A percentile compares a stretch with the other conserved stretches of the same genome.
These are phyloP conservation scores for Arvicola amphibius DNA, from an alignment of 2,797 vertebrate genomes.

Conservation along the genomic window DNA sequence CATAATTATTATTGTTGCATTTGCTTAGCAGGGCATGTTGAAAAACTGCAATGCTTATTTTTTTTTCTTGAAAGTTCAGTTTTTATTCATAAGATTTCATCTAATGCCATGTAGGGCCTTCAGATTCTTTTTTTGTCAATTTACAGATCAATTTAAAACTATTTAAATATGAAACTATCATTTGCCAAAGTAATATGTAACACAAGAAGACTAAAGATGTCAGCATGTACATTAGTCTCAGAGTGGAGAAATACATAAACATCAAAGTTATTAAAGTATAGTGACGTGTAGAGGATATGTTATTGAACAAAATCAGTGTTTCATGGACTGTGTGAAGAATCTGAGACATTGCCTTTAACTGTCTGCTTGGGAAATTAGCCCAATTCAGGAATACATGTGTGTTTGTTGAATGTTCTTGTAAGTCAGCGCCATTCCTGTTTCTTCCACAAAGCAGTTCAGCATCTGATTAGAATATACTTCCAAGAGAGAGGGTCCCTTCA, in stretches of 20 bases:
- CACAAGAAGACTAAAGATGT: constrained; percentile 17
- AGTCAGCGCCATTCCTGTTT: neutral
- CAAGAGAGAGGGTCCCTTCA: neutral
- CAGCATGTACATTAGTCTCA: neutral
- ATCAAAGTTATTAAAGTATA: constrained; percentile 20
- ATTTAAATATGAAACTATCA: constrained; percentile 44
- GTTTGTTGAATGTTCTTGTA: constrained; percentile 4
- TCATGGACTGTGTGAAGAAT: neutral
- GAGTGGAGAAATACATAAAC: constrained; percentile 24
- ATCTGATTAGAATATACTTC: neutral
- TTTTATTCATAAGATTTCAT: constrained; percentile 56
- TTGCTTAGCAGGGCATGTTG: constrained; percentile 20
- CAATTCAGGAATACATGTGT: neutral
- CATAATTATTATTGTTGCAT: neutral
- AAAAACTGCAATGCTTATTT: neutral
- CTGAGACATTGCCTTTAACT: neutral
- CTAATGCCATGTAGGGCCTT: constrained; percentile 40
- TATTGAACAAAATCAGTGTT: neutral
- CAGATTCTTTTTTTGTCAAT: constrained; percentile 66
- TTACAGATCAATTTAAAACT: constrained; percentile 49
- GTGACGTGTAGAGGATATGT: neutral
- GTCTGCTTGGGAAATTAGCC: neutral
- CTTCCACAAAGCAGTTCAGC: neutral
- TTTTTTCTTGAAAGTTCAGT: constrained; percentile 25
- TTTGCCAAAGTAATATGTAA: constrained; percentile 28